Evolutionary conservation across 2,888 invertebrate species (phyloP).

Genomic region (Bembecia ichneumoniformis): DNA sequence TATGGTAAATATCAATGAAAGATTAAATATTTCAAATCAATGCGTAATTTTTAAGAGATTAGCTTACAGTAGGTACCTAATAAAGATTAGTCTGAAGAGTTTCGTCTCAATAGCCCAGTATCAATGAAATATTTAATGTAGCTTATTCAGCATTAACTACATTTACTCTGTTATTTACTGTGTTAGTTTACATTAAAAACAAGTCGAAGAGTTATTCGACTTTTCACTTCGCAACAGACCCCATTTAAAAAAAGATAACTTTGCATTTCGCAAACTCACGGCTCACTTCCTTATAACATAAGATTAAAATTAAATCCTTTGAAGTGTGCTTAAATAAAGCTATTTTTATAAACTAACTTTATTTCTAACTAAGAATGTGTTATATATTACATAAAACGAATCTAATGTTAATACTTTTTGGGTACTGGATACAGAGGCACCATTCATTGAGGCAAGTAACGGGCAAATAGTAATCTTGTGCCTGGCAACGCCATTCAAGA

Average conservation of each 20-base stretch:
- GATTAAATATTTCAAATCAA: too few species aligned
- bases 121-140: too few species aligned
- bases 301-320: constrained; percentile 22
- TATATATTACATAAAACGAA: constrained; percentile 7
- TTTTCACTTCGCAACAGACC: too few species aligned
- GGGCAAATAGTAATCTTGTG: constrained; percentile 63
- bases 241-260: constrained; percentile 32
- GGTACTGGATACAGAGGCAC: constrained; percentile 41
- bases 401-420: constrained; percentile 38
- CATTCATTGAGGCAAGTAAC: constrained; percentile 69
- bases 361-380: constrained; percentile 7
- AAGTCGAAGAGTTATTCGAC: too few species aligned
- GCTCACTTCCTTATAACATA: constrained; percentile 40
- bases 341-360: constrained; percentile 22
- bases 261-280: constrained; percentile 50
- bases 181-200: too few species aligned
- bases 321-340: not conserved
- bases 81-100: too few species aligned
- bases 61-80: too few species aligned
- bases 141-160: too few species aligned
- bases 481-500: constrained; percentile 62
- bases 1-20: too few species aligned
- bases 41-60: too few species aligned
- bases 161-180: too few species aligned
- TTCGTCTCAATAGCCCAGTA: too few species aligned